A percentile compares a stretch with the other conserved stretches of the same genome.
phyloP scores from a whole-genome alignment of 2,113 vertebrate genomes.

The Sinosuthora webbiana region DNA sequence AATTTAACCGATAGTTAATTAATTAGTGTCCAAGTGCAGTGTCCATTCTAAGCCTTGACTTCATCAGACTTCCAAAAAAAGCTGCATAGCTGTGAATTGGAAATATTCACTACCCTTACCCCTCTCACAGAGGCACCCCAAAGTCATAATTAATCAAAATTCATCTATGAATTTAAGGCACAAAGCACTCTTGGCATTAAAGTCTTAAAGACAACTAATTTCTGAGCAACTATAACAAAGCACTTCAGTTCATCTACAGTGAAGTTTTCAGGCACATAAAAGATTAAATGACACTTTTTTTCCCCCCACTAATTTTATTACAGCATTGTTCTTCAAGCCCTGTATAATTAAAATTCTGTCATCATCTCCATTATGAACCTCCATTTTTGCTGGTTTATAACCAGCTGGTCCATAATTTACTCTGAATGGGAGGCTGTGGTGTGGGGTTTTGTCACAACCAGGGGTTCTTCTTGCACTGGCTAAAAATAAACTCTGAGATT shows the following conservation, averaged over 20 bases:
- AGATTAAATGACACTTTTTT: neutral
- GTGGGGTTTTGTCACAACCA: neutral
- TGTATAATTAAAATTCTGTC: conserved; percentile 45
- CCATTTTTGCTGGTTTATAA: conserved; percentile 21
- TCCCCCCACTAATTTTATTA: neutral
- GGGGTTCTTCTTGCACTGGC: neutral
- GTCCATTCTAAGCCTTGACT: neutral
- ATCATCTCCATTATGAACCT: neutral
- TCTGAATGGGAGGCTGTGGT: neutral
- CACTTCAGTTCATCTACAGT: neutral
- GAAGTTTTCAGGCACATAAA: neutral
- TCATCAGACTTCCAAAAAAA: neutral
- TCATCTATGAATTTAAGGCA: neutral
- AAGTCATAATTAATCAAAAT: neutral
- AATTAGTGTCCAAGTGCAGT: neutral
- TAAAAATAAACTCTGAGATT: neutral
- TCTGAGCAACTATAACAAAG: neutral
- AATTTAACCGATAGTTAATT: neutral
- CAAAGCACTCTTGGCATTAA: neutral
- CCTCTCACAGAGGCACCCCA: neutral
- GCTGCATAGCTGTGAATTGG: neutral
- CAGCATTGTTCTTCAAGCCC: neutral
- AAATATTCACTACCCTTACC: neutral
- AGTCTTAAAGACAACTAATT: neutral
- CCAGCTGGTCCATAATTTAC: neutral